Base-by-base conservation (phyloP, 2,888 invertebrate species). In the Lasioglossum figueresi region DNA sequence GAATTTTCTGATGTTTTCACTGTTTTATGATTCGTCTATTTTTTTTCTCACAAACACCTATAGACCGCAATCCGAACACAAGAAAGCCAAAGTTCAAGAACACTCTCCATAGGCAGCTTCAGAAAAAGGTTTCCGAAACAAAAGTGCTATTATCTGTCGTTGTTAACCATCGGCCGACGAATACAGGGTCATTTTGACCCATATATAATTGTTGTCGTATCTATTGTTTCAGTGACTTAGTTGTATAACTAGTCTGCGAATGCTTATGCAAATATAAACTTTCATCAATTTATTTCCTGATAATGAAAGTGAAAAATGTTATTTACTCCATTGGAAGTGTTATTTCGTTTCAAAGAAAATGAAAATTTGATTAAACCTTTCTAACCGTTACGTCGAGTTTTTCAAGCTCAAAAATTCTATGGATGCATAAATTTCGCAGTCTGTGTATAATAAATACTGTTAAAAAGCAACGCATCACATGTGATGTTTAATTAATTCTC, bases 131-230 rank as follows among this genome's bases (percentile, higher is more conserved):
- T 76, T 23, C 27, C 31, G 37, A 2, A 45, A 72, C 4, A 52
- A 76, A 79, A 45, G 31, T 31, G 76, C 52, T 84, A 59, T 56
- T 68, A 48, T 14, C 27, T 14, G 68, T 4, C 16, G 70, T 74
- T 76, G 68, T 83, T 85, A 34, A 74, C 23, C 48, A 19, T 48
- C 19, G 48, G 4, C 19, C 48, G 6, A 48, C 48, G 19, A 48
- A 48, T 48, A 2, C 48, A 48, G 19, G 19, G 19, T 48, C 48
- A 48, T 48, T 48, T 48, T 4, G 48, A 48, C 48, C 19, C 48
- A 6, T 19, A 19, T 48, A 48, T 48, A 5, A 48, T 48, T 48
- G 4, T 48, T 48, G 5, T 48, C 48, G 6, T 48, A 48, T 48
- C 19, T 48, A 48, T 48, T 19, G 19, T 48, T 48, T 48, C 48